Conservation (phyloP, 2,888 invertebrate species). For the Synanthedon tipuliformis region DNA sequence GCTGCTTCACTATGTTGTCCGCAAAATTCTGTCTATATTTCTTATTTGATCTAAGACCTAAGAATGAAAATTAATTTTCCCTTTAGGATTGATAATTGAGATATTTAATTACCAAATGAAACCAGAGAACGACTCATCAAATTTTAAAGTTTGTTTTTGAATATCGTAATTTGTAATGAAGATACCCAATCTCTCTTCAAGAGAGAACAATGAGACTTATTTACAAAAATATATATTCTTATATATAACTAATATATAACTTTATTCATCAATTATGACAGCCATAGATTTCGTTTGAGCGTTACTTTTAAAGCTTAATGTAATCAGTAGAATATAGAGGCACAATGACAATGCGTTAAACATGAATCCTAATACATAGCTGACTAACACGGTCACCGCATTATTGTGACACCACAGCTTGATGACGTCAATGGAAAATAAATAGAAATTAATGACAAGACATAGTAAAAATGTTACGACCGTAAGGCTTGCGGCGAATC, state of each 20-base stretch:
- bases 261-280: neutral
- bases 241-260: neutral
- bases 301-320: constrained; percentile 31
- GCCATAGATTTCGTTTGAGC: constrained; percentile 1
- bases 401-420: constrained; percentile 38
- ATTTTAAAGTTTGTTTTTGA: too few species aligned
- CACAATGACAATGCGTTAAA: constrained; percentile 41
- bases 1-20: too few species aligned
- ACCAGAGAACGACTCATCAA: too few species aligned
- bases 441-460: constrained; percentile 45
- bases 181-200: too few species aligned
- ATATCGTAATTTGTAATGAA: too few species aligned
- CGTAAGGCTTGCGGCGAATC: constrained; percentile 45
- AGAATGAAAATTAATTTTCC: too few species aligned
- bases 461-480: constrained; percentile 51
- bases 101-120: too few species aligned
- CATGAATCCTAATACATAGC: constrained; percentile 37
- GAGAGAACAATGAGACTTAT: neutral
- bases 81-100: too few species aligned
- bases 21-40: too few species aligned
- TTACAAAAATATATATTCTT: neutral
- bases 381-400: constrained; percentile 25
- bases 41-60: too few species aligned
- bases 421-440: constrained; percentile 44
- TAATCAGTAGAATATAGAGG: constrained; percentile 40